Conservation (phyloP, 2,113 vertebrate species). For the Macheiramphus alcinus region DNA sequence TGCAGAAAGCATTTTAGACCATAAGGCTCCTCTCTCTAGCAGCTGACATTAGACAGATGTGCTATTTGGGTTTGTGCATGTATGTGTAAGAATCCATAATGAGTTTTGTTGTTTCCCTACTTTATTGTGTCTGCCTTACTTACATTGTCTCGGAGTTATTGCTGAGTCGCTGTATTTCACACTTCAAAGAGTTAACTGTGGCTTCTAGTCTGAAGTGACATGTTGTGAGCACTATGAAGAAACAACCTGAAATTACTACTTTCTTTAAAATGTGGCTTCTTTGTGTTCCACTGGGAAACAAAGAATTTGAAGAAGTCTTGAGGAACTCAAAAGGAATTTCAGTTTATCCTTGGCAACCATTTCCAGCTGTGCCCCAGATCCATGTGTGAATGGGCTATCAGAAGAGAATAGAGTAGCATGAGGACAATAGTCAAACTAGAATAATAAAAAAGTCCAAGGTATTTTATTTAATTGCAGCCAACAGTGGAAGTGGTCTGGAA, state of each 20-base stretch:
- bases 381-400: rapidly evolving
- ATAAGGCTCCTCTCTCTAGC: background rate
- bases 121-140: background rate
- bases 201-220: background rate
- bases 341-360: background rate
- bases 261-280: background rate
- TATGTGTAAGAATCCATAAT: background rate
- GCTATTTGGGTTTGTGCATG: background rate
- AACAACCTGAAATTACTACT: background rate
- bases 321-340: background rate
- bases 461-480: background rate
- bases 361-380: background rate
- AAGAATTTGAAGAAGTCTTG: background rate
- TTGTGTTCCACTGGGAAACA: background rate
- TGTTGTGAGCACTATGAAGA: background rate
- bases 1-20: background rate
- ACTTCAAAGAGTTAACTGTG: background rate
- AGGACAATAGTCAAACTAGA: background rate
- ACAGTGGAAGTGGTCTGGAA: background rate
- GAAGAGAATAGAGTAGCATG: background rate
- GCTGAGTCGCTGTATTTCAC: background rate
- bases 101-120: background rate
- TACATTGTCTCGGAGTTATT: background rate
- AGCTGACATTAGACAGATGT: background rate
- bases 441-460: background rate